These are phyloP conservation scores for Chlamydotis undulata DNA, from an alignment of 2,113 vertebrate genomes.

Conservation along the genomic window DNA sequence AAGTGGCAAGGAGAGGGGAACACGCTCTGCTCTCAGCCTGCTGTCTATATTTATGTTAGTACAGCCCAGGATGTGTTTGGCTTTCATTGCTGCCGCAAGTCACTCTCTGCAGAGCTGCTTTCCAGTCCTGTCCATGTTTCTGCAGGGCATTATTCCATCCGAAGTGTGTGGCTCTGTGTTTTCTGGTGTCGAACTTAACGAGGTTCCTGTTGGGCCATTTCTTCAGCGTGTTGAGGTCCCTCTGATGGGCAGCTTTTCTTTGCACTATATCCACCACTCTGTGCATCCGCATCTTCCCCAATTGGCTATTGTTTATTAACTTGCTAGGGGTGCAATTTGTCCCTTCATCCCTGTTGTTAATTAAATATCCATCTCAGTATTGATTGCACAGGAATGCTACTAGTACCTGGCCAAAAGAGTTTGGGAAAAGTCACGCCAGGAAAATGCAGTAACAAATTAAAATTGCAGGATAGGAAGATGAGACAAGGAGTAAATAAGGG, in stretches of 20 bases:
- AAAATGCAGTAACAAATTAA: background rate
- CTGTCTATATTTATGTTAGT: background rate
- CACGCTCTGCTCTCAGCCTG: background rate
- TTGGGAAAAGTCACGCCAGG: background rate
- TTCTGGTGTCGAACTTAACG: background rate
- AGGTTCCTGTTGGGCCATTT: background rate
- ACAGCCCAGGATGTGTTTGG: background rate
- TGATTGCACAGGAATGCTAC: background rate
- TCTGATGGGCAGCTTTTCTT: background rate
- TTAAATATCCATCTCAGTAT: background rate
- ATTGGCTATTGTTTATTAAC: background rate
- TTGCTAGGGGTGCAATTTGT: background rate
- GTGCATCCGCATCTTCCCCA: fast-evolving
- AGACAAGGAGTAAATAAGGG: background rate
- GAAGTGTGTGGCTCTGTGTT: background rate
- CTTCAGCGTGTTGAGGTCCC: background rate
- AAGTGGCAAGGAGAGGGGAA: background rate
- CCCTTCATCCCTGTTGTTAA: background rate
- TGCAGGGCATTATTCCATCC: background rate
- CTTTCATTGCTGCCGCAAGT: background rate
- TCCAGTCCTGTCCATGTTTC: background rate
- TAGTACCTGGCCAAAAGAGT: background rate
- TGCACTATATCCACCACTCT: background rate
- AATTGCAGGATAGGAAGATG: background rate
- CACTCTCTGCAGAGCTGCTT: background rate